These are phyloP conservation scores for Syngnathus acus DNA, from an alignment of 2,797 vertebrate genomes.

Conservation along the genomic window DNA sequence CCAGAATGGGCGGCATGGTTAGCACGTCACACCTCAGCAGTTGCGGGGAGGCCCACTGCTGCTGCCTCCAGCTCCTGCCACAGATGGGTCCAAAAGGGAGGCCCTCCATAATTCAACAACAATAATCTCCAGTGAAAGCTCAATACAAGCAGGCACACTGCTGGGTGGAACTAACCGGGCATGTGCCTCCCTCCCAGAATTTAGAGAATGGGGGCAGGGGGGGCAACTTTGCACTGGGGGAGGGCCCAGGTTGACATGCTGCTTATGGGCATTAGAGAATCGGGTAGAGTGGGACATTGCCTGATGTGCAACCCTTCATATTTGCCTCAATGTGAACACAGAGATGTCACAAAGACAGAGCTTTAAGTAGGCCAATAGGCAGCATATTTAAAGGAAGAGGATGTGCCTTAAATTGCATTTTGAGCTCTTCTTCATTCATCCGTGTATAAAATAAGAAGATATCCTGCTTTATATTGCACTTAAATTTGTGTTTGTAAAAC, in stretches of 20 bases:
- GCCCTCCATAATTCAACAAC: slow-evolving; percentile 74
- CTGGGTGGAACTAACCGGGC: slow-evolving; percentile 57
- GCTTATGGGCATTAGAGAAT: slow-evolving; percentile 43
- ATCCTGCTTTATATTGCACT: too few species aligned
- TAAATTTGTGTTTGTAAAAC: too few species aligned
- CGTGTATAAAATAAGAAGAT: too few species aligned
- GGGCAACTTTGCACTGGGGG: slow-evolving; percentile 37
- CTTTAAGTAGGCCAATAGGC: too few species aligned
- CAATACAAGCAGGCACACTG: slow-evolving; percentile 55
- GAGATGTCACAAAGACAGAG: not conserved
- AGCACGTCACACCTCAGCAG: slow-evolving; percentile 46
- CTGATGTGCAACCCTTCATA: not conserved
- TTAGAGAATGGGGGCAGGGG: slow-evolving; percentile 23
- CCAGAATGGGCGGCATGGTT: slow-evolving; percentile 10
- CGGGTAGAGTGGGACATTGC: not conserved
- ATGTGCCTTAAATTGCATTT: too few species aligned
- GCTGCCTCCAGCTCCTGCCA: slow-evolving; percentile 47
- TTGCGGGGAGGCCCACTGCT: slow-evolving; percentile 10
- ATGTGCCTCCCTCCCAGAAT: slow-evolving; percentile 35
- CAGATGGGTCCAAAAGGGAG: slow-evolving; percentile 35
- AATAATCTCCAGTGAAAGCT: slow-evolving; percentile 72
- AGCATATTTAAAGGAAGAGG: too few species aligned
- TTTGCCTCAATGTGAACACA: not conserved
- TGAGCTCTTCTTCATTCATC: too few species aligned
- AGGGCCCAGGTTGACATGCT: slow-evolving; percentile 63